These are phyloP conservation scores for Allacma fusca DNA, from an alignment of 2,888 invertebrate genomes.

Conservation along the genomic window DNA sequence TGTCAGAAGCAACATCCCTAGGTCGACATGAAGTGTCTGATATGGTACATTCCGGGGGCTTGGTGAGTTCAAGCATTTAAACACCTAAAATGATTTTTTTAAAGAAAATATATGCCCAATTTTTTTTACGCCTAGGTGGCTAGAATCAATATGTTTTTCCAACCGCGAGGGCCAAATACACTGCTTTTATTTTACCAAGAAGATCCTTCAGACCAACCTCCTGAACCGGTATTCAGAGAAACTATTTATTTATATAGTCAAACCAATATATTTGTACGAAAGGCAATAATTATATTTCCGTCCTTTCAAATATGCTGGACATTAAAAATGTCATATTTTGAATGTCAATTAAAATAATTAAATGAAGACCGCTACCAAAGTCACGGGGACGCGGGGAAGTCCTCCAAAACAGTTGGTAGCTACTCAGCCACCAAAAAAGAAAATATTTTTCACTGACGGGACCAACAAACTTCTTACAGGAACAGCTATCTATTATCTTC, in stretches of 20 bases:
- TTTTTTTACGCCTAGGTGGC: conserved; percentile 75
- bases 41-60: conserved; percentile 68
- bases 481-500: conserved; percentile 84
- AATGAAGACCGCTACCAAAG: conserved; percentile 28
- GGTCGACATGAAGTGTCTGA: conserved; percentile 87
- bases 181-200: conserved; percentile 90
- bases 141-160: conserved; percentile 85
- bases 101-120: not conserved
- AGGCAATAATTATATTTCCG: not conserved
- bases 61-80: conserved; percentile 31
- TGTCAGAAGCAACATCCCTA: conserved; percentile 83
- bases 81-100: not conserved
- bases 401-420: conserved; percentile 56
- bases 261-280: conserved; percentile 10
- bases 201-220: conserved; percentile 72
- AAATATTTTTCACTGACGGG: conserved; percentile 85
- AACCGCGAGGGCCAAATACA: conserved; percentile 84
- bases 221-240: conserved; percentile 63
- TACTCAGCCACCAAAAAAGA: conserved; percentile 70
- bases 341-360: too few species aligned
- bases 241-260: too few species aligned
- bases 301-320: too few species aligned
- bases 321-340: too few species aligned
- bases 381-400: conserved; percentile 51
- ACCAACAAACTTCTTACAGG: conserved; percentile 78